A percentile compares a stretch with the other conserved stretches of the same genome.
These are phyloP conservation scores for Eutrigla gurnardus DNA, from an alignment of 2,797 vertebrate species.

Conservation along the genomic window DNA sequence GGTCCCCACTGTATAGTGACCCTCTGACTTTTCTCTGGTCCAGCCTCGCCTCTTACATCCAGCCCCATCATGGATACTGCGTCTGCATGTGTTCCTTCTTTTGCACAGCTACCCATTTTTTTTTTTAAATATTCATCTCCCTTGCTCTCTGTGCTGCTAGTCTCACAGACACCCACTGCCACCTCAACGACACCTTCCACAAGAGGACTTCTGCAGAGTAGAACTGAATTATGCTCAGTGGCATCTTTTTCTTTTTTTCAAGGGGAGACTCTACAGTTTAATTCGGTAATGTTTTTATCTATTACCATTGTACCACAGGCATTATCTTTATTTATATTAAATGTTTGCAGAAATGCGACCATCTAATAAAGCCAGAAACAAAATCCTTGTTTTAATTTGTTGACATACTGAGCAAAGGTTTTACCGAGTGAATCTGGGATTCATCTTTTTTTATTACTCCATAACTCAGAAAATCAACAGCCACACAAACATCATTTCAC, in stretches of 20 bases:
- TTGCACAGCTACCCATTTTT: constrained; percentile 3
- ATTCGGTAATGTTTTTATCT: too few species aligned
- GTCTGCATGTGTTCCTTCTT: neutral
- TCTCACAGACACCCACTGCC: neutral
- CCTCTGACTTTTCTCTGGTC: neutral
- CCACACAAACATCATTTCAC: neutral
- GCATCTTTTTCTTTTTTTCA: neutral
- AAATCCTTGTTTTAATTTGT: neutral
- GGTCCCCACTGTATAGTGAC: neutral
- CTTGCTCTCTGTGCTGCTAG: neutral
- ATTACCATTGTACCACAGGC: too few species aligned
- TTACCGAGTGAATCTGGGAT: neutral
- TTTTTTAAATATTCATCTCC: neutral
- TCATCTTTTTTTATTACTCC: neutral
- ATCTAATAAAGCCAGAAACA: neutral
- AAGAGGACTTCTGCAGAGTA: too few species aligned
- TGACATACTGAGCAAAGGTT: neutral
- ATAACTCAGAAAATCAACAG: neutral
- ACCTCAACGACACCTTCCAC: neutral
- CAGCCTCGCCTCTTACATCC: neutral
- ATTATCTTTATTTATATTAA: too few species aligned
- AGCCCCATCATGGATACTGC: neutral
- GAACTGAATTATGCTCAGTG: neutral
- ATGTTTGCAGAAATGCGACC: neutral
- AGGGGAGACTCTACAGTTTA: too few species aligned